Evolutionary conservation across 2,113 vertebrate species (phyloP).

Genomic region (Lophotis ruficrista): DNA sequence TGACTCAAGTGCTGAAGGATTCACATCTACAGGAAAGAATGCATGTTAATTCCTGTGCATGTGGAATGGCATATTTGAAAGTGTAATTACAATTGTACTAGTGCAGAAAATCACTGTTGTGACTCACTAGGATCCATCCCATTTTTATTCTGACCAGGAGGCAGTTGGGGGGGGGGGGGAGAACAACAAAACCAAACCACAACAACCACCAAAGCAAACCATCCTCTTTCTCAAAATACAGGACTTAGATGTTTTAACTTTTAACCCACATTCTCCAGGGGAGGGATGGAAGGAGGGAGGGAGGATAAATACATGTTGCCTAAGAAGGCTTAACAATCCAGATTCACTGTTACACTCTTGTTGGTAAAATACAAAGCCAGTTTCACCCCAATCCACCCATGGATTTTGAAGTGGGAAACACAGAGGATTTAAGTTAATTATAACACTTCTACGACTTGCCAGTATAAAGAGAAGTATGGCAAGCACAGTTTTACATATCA

Average conservation of each 20-base stretch:
- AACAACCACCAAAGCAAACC: background rate
- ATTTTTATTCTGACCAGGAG: background rate
- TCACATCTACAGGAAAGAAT: background rate
- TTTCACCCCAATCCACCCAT: background rate
- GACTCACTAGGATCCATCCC: background rate
- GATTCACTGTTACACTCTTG: background rate
- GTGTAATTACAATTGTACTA: background rate
- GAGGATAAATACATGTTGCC: background rate
- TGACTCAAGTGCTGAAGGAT: background rate
- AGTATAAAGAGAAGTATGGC: background rate
- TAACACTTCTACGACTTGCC: too few species aligned
- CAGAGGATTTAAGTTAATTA: background rate
- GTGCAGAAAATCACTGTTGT: background rate
- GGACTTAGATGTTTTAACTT: background rate
- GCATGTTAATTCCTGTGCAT: background rate
- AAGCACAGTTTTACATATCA: background rate
- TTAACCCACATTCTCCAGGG: background rate
- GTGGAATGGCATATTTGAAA: background rate
- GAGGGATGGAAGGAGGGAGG: background rate
- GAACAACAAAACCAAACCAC: background rate
- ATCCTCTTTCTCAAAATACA: background rate
- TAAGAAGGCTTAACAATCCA: background rate
- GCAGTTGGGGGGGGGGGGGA: background rate
- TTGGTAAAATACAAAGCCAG: background rate
- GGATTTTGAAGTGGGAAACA: background rate